A percentile compares a stretch with the other conserved stretches of the same genome.
phyloP scores from a whole-genome alignment of 2,888 invertebrate genomes.

The Xanthia togata region DNA sequence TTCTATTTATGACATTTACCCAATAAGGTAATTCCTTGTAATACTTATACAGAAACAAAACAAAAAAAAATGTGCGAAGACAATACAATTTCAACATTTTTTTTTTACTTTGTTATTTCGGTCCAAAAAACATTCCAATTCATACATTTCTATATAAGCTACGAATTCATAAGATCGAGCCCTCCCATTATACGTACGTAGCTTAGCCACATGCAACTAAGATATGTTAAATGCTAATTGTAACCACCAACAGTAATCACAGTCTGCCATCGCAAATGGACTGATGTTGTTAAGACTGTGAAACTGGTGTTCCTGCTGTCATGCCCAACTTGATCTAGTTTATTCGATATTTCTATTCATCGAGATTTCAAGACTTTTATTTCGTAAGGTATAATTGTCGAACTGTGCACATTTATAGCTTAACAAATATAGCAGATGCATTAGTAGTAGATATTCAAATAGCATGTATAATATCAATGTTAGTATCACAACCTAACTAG shows the following conservation, averaged over 20 bases:
- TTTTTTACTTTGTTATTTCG: slow-evolving; percentile 1
- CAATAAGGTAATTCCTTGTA: slow-evolving; percentile 37
- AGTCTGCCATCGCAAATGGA: not conserved
- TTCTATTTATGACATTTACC: slow-evolving; percentile 28
- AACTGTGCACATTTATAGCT: slow-evolving; percentile 30
- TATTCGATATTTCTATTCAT: not conserved
- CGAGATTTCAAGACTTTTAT: slow-evolving; percentile 6
- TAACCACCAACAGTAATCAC: not conserved
- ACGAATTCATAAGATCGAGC: slow-evolving; percentile 18
- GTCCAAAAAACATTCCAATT: slow-evolving; percentile 35
- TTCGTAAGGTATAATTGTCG: not conserved
- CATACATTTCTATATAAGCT: not conserved
- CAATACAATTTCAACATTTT: not conserved
- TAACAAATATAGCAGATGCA: slow-evolving; percentile 7
- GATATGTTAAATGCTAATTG: not conserved
- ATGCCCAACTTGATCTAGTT: not conserved
- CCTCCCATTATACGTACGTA: not conserved
- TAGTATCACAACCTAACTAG: slow-evolving; percentile 57
- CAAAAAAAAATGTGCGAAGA: slow-evolving; percentile 13
- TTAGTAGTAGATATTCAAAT: slow-evolving; percentile 18
- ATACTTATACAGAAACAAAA: slow-evolving; percentile 17
- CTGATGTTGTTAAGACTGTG: too few species aligned
- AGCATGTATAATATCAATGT: slow-evolving; percentile 43
- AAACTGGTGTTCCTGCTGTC: slow-evolving; percentile 4
- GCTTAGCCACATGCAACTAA: not conserved